These are phyloP conservation scores for Tachina grossa DNA, from an alignment of 2,888 invertebrate genomes.

Conservation along the genomic window DNA sequence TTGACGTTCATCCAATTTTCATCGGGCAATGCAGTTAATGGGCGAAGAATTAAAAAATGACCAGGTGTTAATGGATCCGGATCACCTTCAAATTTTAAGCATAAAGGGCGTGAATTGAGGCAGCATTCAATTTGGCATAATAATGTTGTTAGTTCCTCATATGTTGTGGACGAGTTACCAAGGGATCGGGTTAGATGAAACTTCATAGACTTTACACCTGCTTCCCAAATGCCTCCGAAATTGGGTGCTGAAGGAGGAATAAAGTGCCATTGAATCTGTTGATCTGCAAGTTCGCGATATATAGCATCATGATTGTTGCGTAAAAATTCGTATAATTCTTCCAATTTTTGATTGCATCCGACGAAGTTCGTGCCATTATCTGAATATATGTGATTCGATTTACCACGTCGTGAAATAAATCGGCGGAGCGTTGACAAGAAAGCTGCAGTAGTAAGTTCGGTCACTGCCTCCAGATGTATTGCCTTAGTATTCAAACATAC, in stretches of 20 bases:
- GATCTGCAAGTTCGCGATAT: slow-evolving; percentile 1
- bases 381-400: slow-evolving; percentile 16
- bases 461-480: slow-evolving; percentile 63
- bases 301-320: slow-evolving; percentile 16
- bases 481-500: slow-evolving; percentile 59
- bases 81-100: slow-evolving; percentile 71
- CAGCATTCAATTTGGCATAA: slow-evolving; percentile 67
- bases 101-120: slow-evolving; percentile 77
- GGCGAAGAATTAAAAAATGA: slow-evolving; percentile 66
- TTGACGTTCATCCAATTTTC: slow-evolving; percentile 12
- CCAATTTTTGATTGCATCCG: slow-evolving; percentile 60
- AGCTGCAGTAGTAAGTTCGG: slow-evolving; percentile 67
- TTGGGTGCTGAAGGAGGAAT: too few relatives aligned
- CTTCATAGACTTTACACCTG: too few relatives aligned
- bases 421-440: slow-evolving; percentile 62
- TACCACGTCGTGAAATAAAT: slow-evolving; percentile 68
- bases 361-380: slow-evolving; percentile 72
- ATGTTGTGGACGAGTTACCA: too few relatives aligned
- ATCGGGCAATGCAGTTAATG: slow-evolving; percentile 41
- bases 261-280: slow-evolving; percentile 24
- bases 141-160: too few relatives aligned
- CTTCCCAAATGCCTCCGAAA: too few relatives aligned
- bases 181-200: too few relatives aligned
- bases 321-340: slow-evolving; percentile 56
- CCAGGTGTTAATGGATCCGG: slow-evolving; percentile 70